Evolutionary conservation across 37 sponge, comb jelly and placozoan genomes (phyloP), one percentile per base, ranked within the genome.

Genomic region (Axinella damicornis): DNA sequence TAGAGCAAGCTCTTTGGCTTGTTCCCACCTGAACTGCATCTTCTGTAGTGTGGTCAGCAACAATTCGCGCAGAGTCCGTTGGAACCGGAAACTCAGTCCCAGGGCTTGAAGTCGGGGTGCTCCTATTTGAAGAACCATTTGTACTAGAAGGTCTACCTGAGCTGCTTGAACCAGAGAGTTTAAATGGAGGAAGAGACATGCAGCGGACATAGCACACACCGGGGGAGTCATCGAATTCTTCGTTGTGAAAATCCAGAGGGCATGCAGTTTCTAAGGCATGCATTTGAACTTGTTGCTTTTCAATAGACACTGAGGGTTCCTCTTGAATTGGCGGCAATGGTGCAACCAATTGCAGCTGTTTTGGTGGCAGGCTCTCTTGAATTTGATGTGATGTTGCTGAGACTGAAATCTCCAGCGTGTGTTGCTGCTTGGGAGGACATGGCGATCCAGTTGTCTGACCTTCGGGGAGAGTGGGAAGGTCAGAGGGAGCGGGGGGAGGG

Each of bases 171-270:
- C 34, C 33, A 30, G 68, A 30, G 19, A 67, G 33, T 31, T 67
- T 67, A 11, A 67, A 67, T 11, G 68, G 68, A 14, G 68, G 68
- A 5, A 67, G 68, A 31, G 68, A 67, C 33, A 67, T 18, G 33
- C 33, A 67, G 28, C 68, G 30, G 14, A 67, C 27, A 30, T 67
- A 67, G 11, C 68, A 67, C 31, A 33, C 68, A 31, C 33, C 33
- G 46, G 46, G 9, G 9, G 46, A 46, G 4, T 46, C 46, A 46
- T 46, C 46, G 6, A 46, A 46, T 46, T 46, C 46, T 9, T 46
- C 46, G 46, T 9, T 46, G 4, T 46, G 46, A 46, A 46, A 46
- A 46, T 46, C 46, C 46, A 46, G 6, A 46, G 9, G 6, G 9
- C 6, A 46, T 9, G 46, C 9, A 46, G 46, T 31, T 67, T 67